phyloP scores from a whole-genome alignment of 2,113 vertebrate genomes.

The Abramis brama region DNA sequence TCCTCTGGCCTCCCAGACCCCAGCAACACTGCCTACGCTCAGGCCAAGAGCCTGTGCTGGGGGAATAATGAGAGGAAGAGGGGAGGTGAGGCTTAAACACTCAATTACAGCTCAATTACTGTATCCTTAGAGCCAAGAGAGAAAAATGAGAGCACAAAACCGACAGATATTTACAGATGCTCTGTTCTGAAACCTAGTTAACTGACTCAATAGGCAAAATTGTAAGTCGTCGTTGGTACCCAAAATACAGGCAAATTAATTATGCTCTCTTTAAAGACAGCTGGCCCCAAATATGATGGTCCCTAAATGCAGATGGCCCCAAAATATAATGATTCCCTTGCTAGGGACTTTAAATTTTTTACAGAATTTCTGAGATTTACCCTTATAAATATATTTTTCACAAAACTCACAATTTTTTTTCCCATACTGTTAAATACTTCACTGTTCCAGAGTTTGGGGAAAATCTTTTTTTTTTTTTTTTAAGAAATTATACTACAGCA shows the following conservation, averaged over 20 bases:
- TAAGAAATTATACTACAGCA: not conserved
- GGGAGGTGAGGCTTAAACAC: slow-evolving; percentile 48
- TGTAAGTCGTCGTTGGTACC: not conserved
- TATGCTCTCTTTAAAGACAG: not conserved
- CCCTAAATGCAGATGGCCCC: not conserved
- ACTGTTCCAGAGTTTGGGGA: not conserved
- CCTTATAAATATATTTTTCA: too few species aligned
- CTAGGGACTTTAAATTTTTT: not conserved
- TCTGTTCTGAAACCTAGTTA: not conserved
- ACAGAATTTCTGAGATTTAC: not conserved
- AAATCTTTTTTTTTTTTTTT: not conserved
- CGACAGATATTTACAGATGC: slow-evolving; percentile 34
- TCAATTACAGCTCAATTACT: slow-evolving; percentile 66
- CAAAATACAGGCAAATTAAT: not conserved
- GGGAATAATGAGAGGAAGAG: slow-evolving; percentile 21
- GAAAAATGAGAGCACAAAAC: slow-evolving; percentile 54
- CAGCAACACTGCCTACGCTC: slow-evolving; percentile 30
- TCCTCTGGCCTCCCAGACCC: slow-evolving; percentile 54
- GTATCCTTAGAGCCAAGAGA: slow-evolving; percentile 53
- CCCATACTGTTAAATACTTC: not conserved
- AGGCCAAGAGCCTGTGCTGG: slow-evolving; percentile 46
- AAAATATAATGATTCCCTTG: not conserved
- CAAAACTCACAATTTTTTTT: too few species aligned
- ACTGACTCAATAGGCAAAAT: not conserved
- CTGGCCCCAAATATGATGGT: not conserved